These are phyloP conservation scores for Microtus ochrogaster DNA, from an alignment of 2,113 vertebrate species.

Conservation along the genomic window DNA sequence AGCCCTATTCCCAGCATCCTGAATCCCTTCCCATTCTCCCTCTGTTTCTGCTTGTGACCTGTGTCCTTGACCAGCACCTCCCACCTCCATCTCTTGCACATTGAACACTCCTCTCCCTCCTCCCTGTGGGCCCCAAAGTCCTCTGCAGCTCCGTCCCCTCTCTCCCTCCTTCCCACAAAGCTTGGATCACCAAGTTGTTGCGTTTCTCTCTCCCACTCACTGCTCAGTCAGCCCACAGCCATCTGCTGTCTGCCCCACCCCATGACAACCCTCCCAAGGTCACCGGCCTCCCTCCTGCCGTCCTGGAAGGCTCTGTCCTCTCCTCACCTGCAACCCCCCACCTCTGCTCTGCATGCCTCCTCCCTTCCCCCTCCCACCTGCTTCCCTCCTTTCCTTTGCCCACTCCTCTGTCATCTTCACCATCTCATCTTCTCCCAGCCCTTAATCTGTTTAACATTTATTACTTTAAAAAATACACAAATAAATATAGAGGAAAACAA, in stretches of 20 bases:
- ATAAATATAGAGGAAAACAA: neutral
- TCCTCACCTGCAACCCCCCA: accelerated
- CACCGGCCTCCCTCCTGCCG: neutral
- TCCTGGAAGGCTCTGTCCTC: accelerated
- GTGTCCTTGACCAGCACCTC: neutral
- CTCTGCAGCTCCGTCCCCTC: neutral
- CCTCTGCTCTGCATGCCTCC: neutral
- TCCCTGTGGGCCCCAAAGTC: neutral
- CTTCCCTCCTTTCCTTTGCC: neutral
- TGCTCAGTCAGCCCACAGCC: neutral
- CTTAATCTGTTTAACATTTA: neutral
- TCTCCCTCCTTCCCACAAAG: neutral
- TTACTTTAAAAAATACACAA: neutral
- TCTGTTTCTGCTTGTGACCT: neutral
- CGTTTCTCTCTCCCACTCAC: neutral
- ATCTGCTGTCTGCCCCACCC: neutral
- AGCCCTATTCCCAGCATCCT: neutral
- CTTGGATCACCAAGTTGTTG: neutral
- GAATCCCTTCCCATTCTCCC: no score
- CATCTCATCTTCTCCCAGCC: neutral
- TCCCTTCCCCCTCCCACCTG: neutral
- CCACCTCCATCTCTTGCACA: neutral
- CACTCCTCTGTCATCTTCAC: neutral
- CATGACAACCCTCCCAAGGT: neutral
- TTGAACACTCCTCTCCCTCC: neutral